A percentile compares a stretch with the other conserved stretches of the same genome.
phyloP scores from a whole-genome alignment of 2,797 vertebrate species.

The Epinephelus coioides region DNA sequence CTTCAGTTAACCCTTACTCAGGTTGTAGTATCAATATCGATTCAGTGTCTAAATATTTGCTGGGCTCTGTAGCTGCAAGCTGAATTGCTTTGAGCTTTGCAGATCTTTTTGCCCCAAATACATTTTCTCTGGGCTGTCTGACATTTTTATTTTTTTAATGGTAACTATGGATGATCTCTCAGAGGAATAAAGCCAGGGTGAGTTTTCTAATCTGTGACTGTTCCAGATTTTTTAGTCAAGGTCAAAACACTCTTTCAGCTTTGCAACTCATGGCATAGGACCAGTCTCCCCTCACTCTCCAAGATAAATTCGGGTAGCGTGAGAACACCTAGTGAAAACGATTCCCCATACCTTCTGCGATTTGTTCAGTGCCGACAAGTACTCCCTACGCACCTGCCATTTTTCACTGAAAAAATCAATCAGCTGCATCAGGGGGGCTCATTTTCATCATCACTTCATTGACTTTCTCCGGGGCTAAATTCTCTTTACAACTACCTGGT shows the following conservation, averaged over 20 bases:
- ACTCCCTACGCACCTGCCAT: constrained; percentile 73
- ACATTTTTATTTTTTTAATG: constrained; percentile 13
- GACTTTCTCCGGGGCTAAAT: constrained; percentile 80
- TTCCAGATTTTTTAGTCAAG: constrained; percentile 52
- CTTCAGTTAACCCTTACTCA: constrained; percentile 33
- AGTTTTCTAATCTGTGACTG: constrained; percentile 44
- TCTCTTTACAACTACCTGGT: constrained; percentile 72
- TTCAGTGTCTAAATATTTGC: constrained; percentile 45
- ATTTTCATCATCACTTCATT: constrained; percentile 86
- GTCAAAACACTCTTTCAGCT: constrained; percentile 50
- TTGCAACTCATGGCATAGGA: constrained; percentile 29
- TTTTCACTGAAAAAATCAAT: constrained; percentile 85
- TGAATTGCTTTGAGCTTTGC: constrained; percentile 6
- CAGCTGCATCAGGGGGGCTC: constrained; percentile 72
- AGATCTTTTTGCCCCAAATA: constrained; percentile 23
- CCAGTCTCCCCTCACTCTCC: constrained; percentile 11
- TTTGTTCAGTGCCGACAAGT: constrained; percentile 67
- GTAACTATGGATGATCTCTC: not conserved
- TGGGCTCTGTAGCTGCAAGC: constrained; percentile 17
- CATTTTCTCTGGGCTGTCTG: constrained; percentile 22
- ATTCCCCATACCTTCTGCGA: constrained; percentile 58
- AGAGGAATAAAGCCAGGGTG: constrained; percentile 7
- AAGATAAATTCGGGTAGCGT: constrained; percentile 54
- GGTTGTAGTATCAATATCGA: constrained; percentile 19
- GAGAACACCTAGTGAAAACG: constrained; percentile 63